Base-by-base conservation (phyloP, 1,140 invertebrate genomes). In the Drosophila auraria region DNA sequence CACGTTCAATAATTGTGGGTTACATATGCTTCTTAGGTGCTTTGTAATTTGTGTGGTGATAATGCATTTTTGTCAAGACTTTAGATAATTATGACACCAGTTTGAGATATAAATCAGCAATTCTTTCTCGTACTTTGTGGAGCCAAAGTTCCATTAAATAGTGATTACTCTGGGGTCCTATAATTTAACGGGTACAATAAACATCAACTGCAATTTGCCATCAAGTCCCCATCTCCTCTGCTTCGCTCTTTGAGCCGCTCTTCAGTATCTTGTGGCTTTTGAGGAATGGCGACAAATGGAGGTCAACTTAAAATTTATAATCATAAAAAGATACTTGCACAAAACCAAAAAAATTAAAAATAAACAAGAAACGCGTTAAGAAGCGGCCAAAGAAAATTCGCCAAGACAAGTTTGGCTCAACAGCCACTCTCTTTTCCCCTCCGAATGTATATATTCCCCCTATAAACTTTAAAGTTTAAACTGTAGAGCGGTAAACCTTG, bases 401-500 rank as follows among this genome's bases (percentile, higher is more conserved):
- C 73, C 53, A 79, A 60, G 49, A 45, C 49, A 33, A 38, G 27
- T 45, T 71, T 56, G 42, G 15, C 14, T 54, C 47, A 54, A 45
- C 33, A 62, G 36, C 36, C 36, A 17, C 15, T 72, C 30, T 27
- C 30, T 44, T 54, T 20, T 17, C 27, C 50, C 14, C 58, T 25
- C n/a, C n/a, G 2, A 54, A 54, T 23, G 40, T 71, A 33, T 53
- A 12, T 61, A 40, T 76, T 47, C 56, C 42, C 54, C 50, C 54
- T 25, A 57, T 25, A 57, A 57, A 6, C 36, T 25, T 40, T 38
- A 14, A 38, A 38, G 12, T 49, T 76, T 44, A 50, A 59, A 40
- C 36, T 40, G n/a, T 61, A 47, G 60, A 83, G 74, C 53, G 56
- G 56, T 74, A 82, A 84, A 78, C 83, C 84, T 87, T 87, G 83